These are phyloP conservation scores for Aramus guarauna DNA, from an alignment of 2,113 vertebrate species.

Conservation along the genomic window DNA sequence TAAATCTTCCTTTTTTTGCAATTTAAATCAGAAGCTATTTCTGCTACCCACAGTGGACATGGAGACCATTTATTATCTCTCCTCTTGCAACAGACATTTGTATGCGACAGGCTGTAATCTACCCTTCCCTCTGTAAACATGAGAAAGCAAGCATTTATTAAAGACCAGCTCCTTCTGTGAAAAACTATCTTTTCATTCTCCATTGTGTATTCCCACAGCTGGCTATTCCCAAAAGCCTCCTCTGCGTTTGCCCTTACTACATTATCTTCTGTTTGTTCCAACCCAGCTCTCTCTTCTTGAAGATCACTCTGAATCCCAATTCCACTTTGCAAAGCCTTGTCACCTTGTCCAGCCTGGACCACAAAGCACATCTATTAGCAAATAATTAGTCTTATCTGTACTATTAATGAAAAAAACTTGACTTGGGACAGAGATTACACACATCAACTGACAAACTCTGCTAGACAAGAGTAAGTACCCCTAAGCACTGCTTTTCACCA, in stretches of 20 bases:
- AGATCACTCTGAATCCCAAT: neutral
- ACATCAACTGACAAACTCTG: neutral
- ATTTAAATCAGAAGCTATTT: slow-evolving; percentile 21
- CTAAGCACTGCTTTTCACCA: neutral
- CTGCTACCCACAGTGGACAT: neutral
- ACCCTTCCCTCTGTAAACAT: neutral
- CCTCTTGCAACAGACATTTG: neutral
- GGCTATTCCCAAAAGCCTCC: neutral
- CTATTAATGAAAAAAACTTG: neutral
- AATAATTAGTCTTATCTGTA: neutral
- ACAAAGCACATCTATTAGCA: neutral
- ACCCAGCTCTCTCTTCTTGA: neutral
- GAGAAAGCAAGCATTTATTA: neutral
- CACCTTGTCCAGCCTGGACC: neutral
- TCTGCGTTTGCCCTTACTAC: neutral
- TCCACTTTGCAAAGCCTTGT: neutral
- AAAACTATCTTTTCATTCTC: neutral
- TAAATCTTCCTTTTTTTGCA: neutral
- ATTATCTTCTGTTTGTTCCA: neutral
- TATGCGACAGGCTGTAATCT: neutral
- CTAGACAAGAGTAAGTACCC: neutral
- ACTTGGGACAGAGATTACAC: neutral
- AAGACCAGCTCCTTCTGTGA: neutral
- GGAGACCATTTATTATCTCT: neutral
- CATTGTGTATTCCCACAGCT: neutral